Percentiles rank a stretch among this genome's conserved stretches.
Conservation (phyloP, 2,888 invertebrate genomes). For the Dysmachus trigonus region DNA sequence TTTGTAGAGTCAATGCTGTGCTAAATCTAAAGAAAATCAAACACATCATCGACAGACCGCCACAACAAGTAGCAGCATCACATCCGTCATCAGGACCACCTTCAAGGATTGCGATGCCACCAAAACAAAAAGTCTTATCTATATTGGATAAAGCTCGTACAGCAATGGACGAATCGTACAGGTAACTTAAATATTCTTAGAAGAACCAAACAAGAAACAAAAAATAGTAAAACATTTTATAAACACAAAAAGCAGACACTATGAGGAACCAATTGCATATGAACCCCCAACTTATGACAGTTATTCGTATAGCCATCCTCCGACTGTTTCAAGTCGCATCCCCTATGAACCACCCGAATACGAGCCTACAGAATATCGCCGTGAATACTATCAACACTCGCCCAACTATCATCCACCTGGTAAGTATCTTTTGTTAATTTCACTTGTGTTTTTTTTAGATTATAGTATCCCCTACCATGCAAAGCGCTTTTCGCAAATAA, state of each 20-base stretch:
- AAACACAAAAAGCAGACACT: slow-evolving; percentile 4
- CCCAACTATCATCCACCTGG: slow-evolving; percentile 56
- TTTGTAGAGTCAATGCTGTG: not conserved
- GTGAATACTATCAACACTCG: slow-evolving; percentile 64
- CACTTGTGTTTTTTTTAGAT: not conserved
- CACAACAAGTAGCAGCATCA: slow-evolving; percentile 52
- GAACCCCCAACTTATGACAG: slow-evolving; percentile 61
- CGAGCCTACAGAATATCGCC: slow-evolving; percentile 60
- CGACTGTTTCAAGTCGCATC: slow-evolving; percentile 51
- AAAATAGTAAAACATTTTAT: not conserved
- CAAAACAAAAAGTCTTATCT: slow-evolving; percentile 83
- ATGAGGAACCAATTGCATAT: slow-evolving; percentile 54
- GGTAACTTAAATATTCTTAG: slow-evolving; percentile 63
- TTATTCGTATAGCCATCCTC: slow-evolving; percentile 57
- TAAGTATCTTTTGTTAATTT: slow-evolving; percentile 47
- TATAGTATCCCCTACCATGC: not conserved
- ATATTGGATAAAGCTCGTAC: slow-evolving; percentile 83
- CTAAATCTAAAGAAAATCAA: not conserved
- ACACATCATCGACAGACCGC: not conserved
- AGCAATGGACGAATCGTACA: slow-evolving; percentile 83
- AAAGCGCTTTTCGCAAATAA: not conserved
- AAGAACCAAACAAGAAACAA: not conserved
- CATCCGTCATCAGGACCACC: slow-evolving; percentile 57
- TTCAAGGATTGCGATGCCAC: slow-evolving; percentile 69
- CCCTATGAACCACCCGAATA: slow-evolving; percentile 62